phyloP scores from a whole-genome alignment of 2,888 invertebrate species.

The Trachelus troglodyta region DNA sequence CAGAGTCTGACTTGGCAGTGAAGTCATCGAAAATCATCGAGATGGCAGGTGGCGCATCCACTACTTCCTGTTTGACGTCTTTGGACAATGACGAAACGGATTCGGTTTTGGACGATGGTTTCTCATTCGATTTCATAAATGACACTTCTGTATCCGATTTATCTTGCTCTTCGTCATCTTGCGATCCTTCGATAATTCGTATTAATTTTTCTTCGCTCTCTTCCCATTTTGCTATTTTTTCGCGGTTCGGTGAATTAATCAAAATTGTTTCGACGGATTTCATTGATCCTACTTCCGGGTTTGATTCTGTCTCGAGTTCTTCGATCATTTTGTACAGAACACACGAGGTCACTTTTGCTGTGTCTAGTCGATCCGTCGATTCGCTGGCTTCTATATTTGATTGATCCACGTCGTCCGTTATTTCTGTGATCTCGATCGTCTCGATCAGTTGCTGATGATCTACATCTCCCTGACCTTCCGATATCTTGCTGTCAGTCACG shows the following conservation, averaged over 20 bases:
- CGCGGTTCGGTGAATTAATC: not conserved
- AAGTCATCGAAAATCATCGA: not conserved
- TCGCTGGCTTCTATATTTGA: slow-evolving; percentile 18
- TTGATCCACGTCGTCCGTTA: not conserved
- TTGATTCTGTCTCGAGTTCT: slow-evolving; percentile 34
- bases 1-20: not conserved
- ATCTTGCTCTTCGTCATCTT: slow-evolving; percentile 7
- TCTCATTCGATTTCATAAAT: not conserved
- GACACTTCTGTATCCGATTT: slow-evolving; percentile 6
- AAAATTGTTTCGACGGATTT: slow-evolving; percentile 12
- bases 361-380: slow-evolving; percentile 1
- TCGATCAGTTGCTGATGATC: slow-evolving; percentile 6
- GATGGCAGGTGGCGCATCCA: not conserved
- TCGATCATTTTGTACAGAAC: slow-evolving; percentile 43
- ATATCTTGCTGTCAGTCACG: slow-evolving; percentile 10
- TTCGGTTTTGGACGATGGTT: not conserved
- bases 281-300: slow-evolving; percentile 21
- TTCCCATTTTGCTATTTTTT: slow-evolving; percentile 36
- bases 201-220: slow-evolving; percentile 46
- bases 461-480: slow-evolving; percentile 47
- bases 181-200: slow-evolving; percentile 34
- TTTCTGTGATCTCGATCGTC: not conserved
- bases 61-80: not conserved
- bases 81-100: not conserved
- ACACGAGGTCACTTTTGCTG: slow-evolving; percentile 29